These are phyloP conservation scores for Drosophila neocordata DNA, from an alignment of 1,140 invertebrate species.

Conservation along the genomic window DNA sequence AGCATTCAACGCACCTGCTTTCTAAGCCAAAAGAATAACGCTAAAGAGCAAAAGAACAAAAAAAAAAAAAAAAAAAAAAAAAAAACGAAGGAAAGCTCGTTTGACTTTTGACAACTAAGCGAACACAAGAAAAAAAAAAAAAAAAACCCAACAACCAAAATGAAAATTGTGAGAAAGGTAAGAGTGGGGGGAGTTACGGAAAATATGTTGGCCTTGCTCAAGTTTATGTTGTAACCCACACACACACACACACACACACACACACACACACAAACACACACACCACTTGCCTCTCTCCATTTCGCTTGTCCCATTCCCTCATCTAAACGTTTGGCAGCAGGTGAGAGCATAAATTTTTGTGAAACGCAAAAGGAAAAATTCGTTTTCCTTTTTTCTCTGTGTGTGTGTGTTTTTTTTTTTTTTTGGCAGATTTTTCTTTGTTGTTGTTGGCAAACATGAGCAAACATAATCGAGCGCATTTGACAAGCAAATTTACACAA, in stretches of 20 bases:
- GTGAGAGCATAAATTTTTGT: conserved; percentile 54
- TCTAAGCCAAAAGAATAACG: conserved; percentile 15
- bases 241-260: no score
- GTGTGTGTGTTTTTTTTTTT: not conserved
- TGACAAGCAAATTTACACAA: conserved; percentile 77
- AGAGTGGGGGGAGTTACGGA: not conserved
- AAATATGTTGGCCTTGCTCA: not conserved
- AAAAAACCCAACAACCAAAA: not conserved
- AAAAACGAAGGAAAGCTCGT: not conserved
- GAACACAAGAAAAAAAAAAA: not conserved
- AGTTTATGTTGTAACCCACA: not conserved
- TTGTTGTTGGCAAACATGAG: conserved; percentile 47
- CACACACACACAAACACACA: no score
- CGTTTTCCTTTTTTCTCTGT: not conserved
- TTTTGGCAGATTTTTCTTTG: not conserved
- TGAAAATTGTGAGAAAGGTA: not conserved
- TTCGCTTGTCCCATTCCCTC: not conserved
- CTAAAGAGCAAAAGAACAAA: not conserved
- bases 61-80: not conserved
- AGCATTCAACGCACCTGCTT: conserved; percentile 63
- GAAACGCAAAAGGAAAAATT: conserved; percentile 11
- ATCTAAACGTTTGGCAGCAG: conserved; percentile 39
- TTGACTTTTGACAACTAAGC: conserved; percentile 10
- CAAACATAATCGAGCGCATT: conserved; percentile 71
- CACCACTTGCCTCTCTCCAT: no score